Evolutionary conservation across 30 jellyfish, hydroid and myxozoan genomes (phyloP).

Genomic region (Catostylus mosaicus): DNA sequence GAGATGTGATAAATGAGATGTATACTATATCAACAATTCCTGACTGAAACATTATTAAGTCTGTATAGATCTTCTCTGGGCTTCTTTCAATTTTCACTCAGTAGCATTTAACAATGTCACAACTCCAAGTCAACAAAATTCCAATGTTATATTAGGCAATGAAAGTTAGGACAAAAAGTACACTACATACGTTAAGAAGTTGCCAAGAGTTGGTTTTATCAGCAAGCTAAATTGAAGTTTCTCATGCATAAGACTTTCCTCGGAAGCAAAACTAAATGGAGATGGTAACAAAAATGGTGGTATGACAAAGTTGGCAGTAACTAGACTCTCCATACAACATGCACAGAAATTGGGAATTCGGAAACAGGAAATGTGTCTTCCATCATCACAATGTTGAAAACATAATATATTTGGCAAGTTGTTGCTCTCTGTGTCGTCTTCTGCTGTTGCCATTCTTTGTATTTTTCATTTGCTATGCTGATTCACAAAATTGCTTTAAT

Average conservation of each 20-base stretch:
- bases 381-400: conserved; percentile 39
- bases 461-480: too few relatives aligned
- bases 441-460: not conserved
- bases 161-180: not conserved
- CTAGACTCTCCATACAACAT: conserved; percentile 34
- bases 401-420: conserved; percentile 4
- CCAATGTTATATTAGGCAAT: too few relatives aligned
- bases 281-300: conserved; percentile 64
- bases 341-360: conserved; percentile 46
- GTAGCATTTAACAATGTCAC: too few relatives aligned
- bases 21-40: too few relatives aligned
- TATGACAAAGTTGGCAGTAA: conserved; percentile 20
- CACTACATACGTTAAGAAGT: conserved; percentile 22
- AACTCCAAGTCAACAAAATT: too few relatives aligned
- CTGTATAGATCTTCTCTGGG: too few relatives aligned
- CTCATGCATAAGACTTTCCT: not conserved
- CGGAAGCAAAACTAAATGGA: conserved; percentile 24
- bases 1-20: too few relatives aligned
- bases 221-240: conserved; percentile 16
- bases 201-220: conserved; percentile 49
- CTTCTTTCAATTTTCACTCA: too few relatives aligned
- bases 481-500: too few relatives aligned
- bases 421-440: not conserved
- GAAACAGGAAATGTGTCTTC: conserved; percentile 48
- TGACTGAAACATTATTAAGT: too few relatives aligned